Base-by-base conservation (phyloP, 2,113 vertebrate species). In the Barnardius zonarius region DNA sequence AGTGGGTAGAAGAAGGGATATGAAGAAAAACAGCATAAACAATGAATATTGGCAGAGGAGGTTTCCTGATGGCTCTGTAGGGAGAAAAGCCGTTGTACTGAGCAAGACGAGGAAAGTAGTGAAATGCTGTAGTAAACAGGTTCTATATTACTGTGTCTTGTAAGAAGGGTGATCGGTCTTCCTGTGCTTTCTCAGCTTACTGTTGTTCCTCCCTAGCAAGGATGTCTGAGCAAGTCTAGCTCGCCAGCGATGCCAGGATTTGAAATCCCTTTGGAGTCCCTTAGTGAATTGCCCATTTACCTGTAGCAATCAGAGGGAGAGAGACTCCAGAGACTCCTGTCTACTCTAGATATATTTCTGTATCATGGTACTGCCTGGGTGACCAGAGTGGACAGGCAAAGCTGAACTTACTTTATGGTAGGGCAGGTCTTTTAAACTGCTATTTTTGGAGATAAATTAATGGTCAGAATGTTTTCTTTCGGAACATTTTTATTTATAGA, bases 401-500 rank as follows among this genome's bases (percentile, higher is more conserved):
- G 20, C 76, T 93, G 77, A 92, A 44, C 62, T 91, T 82, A 30
- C 86, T 84, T 94, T 82, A 19, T 94, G 69, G 30, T 82, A 90
- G 90, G 62, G 52, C 86, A 90, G 43, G 83, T 97, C 92, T 93
- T 94, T 84, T 88, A 96, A 96, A 43, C 43, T 88, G 86, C 84
- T 92, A 22, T 24, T 84, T 92, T 76, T 95, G 89, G 83, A 95
- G 93, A 93, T 89, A 92, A 97, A 95, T 91, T 97, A 97, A 97
- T 95, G 94, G 95, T 96, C 96, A 83, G 95, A 93, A 81, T 93
- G 64, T 93, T 97, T 93, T 95, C 90, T 91, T 97, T 94, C 91
- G 90, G 92, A 97, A 97, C 93, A 96, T 97, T 97, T 98, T 98
- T 93, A 98, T 97, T 97, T 97, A 85, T 98, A 99, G 99, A 99